Evolutionary conservation across 2,797 vertebrate genomes (phyloP).

Genomic region (Tokudaia muenninki): DNA sequence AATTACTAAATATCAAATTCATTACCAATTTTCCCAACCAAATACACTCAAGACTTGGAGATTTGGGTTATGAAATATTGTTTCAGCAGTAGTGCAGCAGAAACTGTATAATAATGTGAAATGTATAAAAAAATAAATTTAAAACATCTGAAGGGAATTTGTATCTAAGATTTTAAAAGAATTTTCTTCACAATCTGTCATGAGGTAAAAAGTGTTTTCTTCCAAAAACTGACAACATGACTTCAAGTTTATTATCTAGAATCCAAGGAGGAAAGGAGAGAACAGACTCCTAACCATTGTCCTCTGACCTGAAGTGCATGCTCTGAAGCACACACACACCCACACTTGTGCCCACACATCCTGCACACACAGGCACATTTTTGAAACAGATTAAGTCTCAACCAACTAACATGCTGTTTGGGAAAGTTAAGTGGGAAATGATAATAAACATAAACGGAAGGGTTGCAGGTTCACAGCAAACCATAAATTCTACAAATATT

Average conservation of each 20-base stretch:
- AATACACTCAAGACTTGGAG: slow-evolving; percentile 25
- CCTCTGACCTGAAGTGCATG: not conserved
- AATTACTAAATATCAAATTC: slow-evolving; percentile 59
- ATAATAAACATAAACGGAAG: not conserved
- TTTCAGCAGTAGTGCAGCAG: slow-evolving; percentile 17
- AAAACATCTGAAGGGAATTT: slow-evolving; percentile 27
- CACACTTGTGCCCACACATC: not conserved
- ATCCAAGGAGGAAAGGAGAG: not conserved
- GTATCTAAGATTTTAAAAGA: too few relatives aligned
- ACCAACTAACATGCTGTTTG: slow-evolving; percentile 22
- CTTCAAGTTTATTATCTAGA: not conserved
- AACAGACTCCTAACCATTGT: not conserved
- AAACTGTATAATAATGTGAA: slow-evolving; percentile 40
- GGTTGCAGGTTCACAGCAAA: slow-evolving; percentile 6
- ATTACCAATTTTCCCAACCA: slow-evolving; percentile 17
- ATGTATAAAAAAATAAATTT: not conserved
- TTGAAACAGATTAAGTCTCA: not conserved
- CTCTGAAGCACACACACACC: not conserved
- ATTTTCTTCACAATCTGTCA: too few relatives aligned
- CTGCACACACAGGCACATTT: not conserved
- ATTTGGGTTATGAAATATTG: not conserved
- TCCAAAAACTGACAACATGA: not conserved
- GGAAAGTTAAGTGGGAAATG: slow-evolving; percentile 28
- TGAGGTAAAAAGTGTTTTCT: not conserved
- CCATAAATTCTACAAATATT: slow-evolving; percentile 49